Percentiles rank a stretch among this genome's conserved stretches.
phyloP scores from a whole-genome alignment of 2,797 vertebrate species.

The Pangasius mekongensis region DNA sequence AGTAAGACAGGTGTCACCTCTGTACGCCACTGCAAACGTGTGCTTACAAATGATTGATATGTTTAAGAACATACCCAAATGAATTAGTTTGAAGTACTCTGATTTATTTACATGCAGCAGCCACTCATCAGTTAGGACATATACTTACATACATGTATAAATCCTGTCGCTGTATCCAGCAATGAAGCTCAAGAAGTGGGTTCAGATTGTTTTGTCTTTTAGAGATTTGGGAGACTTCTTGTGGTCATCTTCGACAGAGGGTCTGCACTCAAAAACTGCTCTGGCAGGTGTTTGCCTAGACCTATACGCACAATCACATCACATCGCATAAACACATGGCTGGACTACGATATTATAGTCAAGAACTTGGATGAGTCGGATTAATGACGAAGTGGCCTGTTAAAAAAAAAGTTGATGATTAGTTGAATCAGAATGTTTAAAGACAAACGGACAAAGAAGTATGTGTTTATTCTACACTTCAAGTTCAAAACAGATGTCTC shows the following conservation, averaged over 20 bases:
- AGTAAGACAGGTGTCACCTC: not conserved
- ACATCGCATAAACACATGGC: not conserved
- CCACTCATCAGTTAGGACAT: not conserved
- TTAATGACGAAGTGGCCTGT: not conserved
- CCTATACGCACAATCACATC: not conserved
- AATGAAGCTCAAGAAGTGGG: not conserved
- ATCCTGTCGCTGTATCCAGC: not conserved
- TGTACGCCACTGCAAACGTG: not conserved
- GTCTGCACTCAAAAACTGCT: not conserved
- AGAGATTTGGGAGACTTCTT: not conserved
- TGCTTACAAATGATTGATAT: not conserved
- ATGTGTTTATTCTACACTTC: slow-evolving; percentile 4
- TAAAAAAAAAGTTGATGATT: not conserved
- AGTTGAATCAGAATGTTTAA: not conserved
- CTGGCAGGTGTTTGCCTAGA: not conserved
- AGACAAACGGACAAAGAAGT: not conserved
- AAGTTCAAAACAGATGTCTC: not conserved
- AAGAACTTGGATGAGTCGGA: not conserved
- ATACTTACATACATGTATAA: not conserved
- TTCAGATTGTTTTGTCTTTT: not conserved
- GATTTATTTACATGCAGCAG: not conserved
- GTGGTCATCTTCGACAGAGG: not conserved
- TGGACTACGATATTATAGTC: not conserved
- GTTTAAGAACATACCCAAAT: not conserved
- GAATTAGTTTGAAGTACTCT: not conserved